These are phyloP conservation scores for Pandion haliaetus DNA, from an alignment of 2,113 vertebrate genomes.

Conservation along the genomic window DNA sequence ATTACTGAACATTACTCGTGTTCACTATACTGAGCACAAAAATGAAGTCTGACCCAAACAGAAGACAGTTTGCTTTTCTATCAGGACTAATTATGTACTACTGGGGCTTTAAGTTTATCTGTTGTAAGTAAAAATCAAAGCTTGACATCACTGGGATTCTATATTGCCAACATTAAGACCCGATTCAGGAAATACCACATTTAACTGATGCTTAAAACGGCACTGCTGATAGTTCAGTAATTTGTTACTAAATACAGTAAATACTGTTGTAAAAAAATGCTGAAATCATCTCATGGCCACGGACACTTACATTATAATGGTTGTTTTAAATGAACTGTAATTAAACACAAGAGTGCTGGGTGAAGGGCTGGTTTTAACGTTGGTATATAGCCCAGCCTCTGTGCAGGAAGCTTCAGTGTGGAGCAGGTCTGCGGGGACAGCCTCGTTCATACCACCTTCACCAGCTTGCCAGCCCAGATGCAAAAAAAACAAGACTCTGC, in stretches of 20 bases:
- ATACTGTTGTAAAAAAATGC: background rate
- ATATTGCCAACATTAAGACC: background rate
- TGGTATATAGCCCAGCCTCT: background rate
- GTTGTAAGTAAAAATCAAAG: background rate
- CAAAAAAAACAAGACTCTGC: background rate
- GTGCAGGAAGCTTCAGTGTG: background rate
- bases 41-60: background rate
- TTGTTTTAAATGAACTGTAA: background rate
- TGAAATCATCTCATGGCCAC: background rate
- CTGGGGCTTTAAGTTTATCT: background rate
- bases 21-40: background rate
- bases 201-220: background rate
- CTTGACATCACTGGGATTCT: background rate
- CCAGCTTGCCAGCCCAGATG: background rate
- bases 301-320: background rate
- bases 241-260: background rate
- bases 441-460: background rate
- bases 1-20: background rate
- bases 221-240: background rate
- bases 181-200: background rate
- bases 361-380: background rate
- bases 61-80: background rate
- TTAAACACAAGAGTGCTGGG: background rate
- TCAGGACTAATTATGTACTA: background rate
- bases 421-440: background rate